Percentiles rank a stretch among this genome's conserved stretches.
Conservation (phyloP, 2,797 vertebrate genomes). For the Sus cebifrons region DNA sequence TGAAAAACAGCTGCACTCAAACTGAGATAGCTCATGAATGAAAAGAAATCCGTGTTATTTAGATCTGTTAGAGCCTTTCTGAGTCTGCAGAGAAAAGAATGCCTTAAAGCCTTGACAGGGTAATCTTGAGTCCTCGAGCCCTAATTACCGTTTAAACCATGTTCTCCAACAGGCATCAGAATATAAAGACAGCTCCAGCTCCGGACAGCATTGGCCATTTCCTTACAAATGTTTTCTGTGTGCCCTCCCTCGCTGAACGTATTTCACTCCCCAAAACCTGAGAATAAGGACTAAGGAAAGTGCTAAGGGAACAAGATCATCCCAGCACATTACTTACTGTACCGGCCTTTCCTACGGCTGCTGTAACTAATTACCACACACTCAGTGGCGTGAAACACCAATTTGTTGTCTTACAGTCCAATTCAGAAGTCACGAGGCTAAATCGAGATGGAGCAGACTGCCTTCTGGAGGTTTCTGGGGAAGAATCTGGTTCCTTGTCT, state of each 20-base stretch:
- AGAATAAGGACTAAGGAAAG: constrained; percentile 36
- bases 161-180: constrained; percentile 26
- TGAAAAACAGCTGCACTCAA: constrained; percentile 78
- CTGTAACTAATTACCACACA: constrained; percentile 39
- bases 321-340: constrained; percentile 17
- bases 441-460: background rate
- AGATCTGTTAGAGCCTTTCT: constrained; percentile 14
- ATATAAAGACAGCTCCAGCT: constrained; percentile 62
- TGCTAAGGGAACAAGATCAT: background rate
- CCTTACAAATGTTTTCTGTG: background rate
- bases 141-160: constrained; percentile 52
- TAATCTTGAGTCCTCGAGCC: constrained; percentile 12
- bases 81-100: constrained; percentile 45
- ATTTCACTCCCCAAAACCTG: constrained; percentile 5
- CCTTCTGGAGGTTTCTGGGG: background rate
- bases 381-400: background rate
- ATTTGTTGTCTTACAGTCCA: background rate
- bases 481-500: background rate
- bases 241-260: constrained; percentile 38
- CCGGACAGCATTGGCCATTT: constrained; percentile 22
- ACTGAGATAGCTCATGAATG: constrained; percentile 51
- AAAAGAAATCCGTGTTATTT: constrained; percentile 76
- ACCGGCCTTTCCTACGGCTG: background rate
- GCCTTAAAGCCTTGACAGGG: background rate
- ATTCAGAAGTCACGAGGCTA: background rate